Percentiles rank a stretch among this genome's conserved stretches.
phyloP scores from a whole-genome alignment of 2,797 vertebrate species.

The Phataginus tetradactyla region DNA sequence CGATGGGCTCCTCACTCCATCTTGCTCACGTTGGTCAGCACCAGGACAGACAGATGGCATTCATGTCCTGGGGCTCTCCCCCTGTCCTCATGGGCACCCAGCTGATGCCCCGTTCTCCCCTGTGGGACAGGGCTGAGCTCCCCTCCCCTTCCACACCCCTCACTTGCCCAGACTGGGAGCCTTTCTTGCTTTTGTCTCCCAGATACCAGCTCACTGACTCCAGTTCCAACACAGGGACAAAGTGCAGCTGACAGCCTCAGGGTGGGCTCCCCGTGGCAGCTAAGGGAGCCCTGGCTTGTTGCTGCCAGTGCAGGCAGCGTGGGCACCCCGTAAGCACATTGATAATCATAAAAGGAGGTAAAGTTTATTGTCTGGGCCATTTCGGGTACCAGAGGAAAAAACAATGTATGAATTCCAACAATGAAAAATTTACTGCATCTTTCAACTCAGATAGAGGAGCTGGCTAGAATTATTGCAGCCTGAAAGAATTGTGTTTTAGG shows the following conservation, averaged over 20 bases:
- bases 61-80: not conserved
- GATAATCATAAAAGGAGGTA: constrained; percentile 60
- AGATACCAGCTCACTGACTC: accelerated
- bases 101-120: not conserved
- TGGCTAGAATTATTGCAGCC: constrained; percentile 62
- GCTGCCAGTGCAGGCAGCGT: not conserved
- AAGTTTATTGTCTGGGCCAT: constrained; percentile 69
- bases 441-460: constrained; percentile 27
- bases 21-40: accelerated
- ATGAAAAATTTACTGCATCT: constrained; percentile 63
- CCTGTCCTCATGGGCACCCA: not conserved
- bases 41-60: not conserved
- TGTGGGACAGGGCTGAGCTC: not conserved
- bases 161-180: not conserved
- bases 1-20: not conserved
- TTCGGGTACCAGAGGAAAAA: not conserved
- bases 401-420: not conserved
- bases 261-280: accelerated
- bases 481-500: constrained; percentile 62
- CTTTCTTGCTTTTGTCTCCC: not conserved
- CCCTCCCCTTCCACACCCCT: accelerated
- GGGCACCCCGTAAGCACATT: not conserved
- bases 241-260: accelerated
- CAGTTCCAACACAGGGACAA: accelerated
- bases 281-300: accelerated